Base-by-base conservation (phyloP, 2,888 invertebrate genomes). In the Adineta ricciae region DNA sequence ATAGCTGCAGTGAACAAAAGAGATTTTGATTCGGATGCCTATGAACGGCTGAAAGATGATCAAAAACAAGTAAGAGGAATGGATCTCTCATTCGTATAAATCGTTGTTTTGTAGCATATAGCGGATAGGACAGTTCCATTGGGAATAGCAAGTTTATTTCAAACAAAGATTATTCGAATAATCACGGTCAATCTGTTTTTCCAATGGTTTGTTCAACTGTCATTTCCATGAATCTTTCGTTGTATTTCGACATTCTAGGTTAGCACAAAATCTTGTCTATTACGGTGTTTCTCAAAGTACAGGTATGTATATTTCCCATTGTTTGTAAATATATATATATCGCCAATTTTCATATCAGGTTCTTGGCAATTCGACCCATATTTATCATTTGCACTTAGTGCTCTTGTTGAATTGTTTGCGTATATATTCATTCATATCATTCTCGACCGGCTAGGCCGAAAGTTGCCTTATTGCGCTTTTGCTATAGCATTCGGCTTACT, bases 321-420 rank as follows among this genome's bases (percentile, higher is more conserved):
- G 21, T 52, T 24, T 36, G 36, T 16, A 36, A 3, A 73, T 32
- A 83, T 36, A 46, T 16, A 54, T 46, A 54, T 7, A 83, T 83
- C 49, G 49, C 2, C 24, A 27, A 52, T 52, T 56, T 38, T 64
- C 72, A 32, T 27, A 16, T n/a, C 36, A 52, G 41, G 36, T 46
- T 16, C 72, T 9, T 50, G 72, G 52, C 82, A 54, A 24, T 19
- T 83, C 9, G 93, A 94, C 89, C 93, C 93, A 85, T 93, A 93
- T 87, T 88, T 94, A n/a, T 94, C 94, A 90, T 94, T 94, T 89
- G 91, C 93, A 8, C 92, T 94, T 87, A 93, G 93, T 16, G 94
- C 94, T 4, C 92, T 93, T n/a, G 93, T 94, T 1, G 94, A 94
- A 91, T 92, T 94, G 86, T 94, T 94, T 0, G 94, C 93, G 0